These are phyloP conservation scores for Tinea pellionella DNA, from an alignment of 2,888 invertebrate genomes.

Conservation along the genomic window DNA sequence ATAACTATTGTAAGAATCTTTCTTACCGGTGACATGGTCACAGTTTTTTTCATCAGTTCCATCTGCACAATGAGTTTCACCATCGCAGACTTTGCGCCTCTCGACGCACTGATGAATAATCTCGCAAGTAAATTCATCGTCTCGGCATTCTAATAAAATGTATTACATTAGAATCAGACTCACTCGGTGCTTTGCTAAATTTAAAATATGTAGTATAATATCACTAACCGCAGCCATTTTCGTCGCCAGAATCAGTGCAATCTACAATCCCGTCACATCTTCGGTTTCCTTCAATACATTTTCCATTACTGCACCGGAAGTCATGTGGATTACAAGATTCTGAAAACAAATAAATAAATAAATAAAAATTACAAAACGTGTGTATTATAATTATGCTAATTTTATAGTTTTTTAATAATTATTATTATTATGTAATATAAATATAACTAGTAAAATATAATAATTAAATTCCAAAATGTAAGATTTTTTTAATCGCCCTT, in stretches of 20 bases:
- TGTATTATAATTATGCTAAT: background rate
- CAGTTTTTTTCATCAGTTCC: conserved; percentile 69
- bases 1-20: too few relatives aligned
- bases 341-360: conserved; percentile 28
- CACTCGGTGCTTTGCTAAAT: too few relatives aligned
- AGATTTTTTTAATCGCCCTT: too few relatives aligned
- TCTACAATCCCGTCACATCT: conserved; percentile 72
- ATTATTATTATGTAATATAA: too few relatives aligned
- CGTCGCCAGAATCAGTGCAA: conserved; percentile 73
- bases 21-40: background rate
- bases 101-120: conserved; percentile 72
- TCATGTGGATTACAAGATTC: conserved; percentile 51
- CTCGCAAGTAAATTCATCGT: conserved; percentile 55
- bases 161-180: too few relatives aligned
- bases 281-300: conserved; percentile 63
- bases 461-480: too few relatives aligned
- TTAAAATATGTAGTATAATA: too few relatives aligned
- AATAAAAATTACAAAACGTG: background rate
- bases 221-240: conserved; percentile 67
- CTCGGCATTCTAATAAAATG: background rate
- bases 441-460: too few relatives aligned
- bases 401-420: too few relatives aligned
- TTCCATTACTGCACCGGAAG: conserved; percentile 65
- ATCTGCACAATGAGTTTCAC: conserved; percentile 71
- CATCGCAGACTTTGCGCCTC: conserved; percentile 69